phyloP scores from a whole-genome alignment of 2,113 vertebrate species.

The Astur gentilis region DNA sequence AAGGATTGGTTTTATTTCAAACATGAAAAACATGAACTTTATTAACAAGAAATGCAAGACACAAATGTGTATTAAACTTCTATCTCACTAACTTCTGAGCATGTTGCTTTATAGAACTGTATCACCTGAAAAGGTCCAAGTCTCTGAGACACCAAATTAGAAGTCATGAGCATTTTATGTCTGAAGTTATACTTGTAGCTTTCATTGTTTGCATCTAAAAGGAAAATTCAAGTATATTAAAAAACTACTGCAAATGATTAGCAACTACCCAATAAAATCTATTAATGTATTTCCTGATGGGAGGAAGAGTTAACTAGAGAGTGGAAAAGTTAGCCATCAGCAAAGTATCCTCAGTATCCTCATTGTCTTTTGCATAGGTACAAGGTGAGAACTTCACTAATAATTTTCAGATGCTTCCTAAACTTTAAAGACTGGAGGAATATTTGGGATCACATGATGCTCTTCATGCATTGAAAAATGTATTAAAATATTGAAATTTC shows the following conservation, averaged over 20 bases:
- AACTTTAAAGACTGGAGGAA: neutral
- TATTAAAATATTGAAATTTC: neutral
- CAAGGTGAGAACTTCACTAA: neutral
- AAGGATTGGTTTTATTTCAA: neutral
- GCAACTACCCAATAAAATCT: neutral
- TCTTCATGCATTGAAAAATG: neutral
- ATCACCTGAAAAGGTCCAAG: neutral
- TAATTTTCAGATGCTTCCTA: neutral
- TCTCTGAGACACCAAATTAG: neutral
- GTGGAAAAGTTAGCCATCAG: neutral
- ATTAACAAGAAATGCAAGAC: neutral
- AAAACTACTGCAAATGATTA: neutral
- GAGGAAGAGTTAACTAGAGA: neutral
- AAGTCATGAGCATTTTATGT: neutral
- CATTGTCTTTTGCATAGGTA: neutral
- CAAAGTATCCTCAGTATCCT: neutral
- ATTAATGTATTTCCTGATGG: neutral
- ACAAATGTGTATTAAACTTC: neutral
- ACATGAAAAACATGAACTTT: neutral
- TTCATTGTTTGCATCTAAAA: neutral
- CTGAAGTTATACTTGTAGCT: neutral
- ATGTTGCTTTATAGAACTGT: neutral
- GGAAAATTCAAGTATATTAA: neutral
- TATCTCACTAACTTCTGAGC: neutral
- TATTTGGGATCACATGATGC: neutral